These are phyloP conservation scores for Bubalus kerabau DNA, from an alignment of 2,113 vertebrate genomes.

Conservation along the genomic window DNA sequence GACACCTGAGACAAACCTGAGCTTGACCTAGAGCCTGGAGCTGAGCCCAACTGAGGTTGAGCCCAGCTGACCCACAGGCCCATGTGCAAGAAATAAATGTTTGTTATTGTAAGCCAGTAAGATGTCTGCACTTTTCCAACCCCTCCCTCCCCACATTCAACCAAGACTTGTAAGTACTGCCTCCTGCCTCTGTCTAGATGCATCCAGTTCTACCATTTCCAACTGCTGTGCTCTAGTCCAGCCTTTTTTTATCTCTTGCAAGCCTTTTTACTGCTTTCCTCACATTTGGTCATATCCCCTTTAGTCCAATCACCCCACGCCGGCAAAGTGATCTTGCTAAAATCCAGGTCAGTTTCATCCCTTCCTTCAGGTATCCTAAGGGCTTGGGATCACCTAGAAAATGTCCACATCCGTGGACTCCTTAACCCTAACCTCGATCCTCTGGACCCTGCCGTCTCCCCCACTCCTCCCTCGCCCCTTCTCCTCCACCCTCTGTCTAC, in stretches of 20 bases:
- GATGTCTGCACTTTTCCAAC: not conserved
- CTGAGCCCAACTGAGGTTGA: not conserved
- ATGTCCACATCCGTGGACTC: not conserved
- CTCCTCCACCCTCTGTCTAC: not conserved
- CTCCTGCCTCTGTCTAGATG: rapidly evolving
- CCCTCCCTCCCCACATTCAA: not conserved
- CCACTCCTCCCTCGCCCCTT: rapidly evolving
- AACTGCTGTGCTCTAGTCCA: not conserved
- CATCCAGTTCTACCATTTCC: not conserved
- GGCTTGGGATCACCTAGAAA: not conserved
- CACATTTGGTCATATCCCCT: not conserved
- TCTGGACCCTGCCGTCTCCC: not conserved
- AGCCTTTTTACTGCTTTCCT: not conserved
- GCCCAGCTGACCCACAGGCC: not conserved
- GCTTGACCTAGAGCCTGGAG: not conserved
- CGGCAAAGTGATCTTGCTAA: not conserved
- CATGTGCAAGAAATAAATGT: not conserved
- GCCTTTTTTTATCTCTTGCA: not conserved
- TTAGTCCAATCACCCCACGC: not conserved
- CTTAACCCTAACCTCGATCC: not conserved
- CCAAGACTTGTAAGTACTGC: not conserved
- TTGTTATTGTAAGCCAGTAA: not conserved
- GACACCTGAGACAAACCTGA: not conserved
- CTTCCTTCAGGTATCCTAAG: not conserved
- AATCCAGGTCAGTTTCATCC: not conserved